A percentile compares a stretch with the other conserved stretches of the same genome.
phyloP scores from a whole-genome alignment of 2,113 vertebrate genomes.

The Epinephelus fuscoguttatus region DNA sequence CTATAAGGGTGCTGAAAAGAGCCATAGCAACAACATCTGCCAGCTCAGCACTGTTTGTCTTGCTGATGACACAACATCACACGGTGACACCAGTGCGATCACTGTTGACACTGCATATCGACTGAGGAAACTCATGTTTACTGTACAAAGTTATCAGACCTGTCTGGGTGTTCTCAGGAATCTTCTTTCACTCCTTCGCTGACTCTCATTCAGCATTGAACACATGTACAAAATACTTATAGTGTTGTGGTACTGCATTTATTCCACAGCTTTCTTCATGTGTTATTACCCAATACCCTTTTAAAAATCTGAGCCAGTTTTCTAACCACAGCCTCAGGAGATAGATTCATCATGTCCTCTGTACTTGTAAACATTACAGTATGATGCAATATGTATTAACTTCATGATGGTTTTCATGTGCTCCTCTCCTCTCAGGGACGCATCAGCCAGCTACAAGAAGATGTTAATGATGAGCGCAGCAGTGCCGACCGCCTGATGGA shows the following conservation, averaged over 20 bases:
- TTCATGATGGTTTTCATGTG: not conserved
- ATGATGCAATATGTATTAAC: not conserved
- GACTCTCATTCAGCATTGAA: not conserved
- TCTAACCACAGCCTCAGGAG: not conserved
- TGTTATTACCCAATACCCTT: not conserved
- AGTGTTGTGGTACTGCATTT: not conserved
- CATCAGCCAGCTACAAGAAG: slow-evolving; percentile 88
- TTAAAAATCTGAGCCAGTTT: not conserved
- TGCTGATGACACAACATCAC: slow-evolving; percentile 78
- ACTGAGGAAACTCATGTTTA: slow-evolving; percentile 67
- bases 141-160: slow-evolving; percentile 72
- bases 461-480: slow-evolving; percentile 91
- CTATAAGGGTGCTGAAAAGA: slow-evolving; percentile 17
- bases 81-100: slow-evolving; percentile 36
- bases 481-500: slow-evolving; percentile 91
- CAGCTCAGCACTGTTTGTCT: slow-evolving; percentile 58
- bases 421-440: slow-evolving; percentile 84
- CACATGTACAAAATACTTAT: not conserved
- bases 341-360: slow-evolving; percentile 4
- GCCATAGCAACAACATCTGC: slow-evolving; percentile 21
- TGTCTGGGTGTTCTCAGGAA: slow-evolving; percentile 53
- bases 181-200: not conserved
- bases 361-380: not conserved
- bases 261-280: not conserved
- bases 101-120: slow-evolving; percentile 73